Base-by-base conservation (phyloP, 2,113 vertebrate genomes). In the Pimephales promelas region DNA sequence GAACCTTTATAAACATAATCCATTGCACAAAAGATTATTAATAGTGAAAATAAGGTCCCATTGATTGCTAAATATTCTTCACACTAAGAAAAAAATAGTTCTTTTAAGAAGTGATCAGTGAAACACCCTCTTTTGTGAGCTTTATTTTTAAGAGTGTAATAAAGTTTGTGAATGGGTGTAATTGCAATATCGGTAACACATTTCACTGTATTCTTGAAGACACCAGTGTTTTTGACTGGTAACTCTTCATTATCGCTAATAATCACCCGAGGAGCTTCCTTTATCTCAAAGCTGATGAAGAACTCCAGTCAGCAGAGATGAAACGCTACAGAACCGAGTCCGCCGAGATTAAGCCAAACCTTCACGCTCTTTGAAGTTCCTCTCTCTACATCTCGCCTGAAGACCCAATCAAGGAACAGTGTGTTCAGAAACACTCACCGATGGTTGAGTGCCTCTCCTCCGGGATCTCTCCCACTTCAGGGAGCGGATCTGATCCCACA, bases 401-500 rank as follows among this genome's bases (percentile, higher is more conserved):
- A 72, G 79, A 86, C 52, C 72, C 85, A 77, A 43, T 83, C 81
- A 83, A 59, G 36, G 52, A 20, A 54, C 52, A 2, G 18, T 2
- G 52, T 22, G 6, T 54, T 54, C 52, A 18, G 52, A 54, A 54
- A 3, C 7, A 18, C 56, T 81, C 78, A 52, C 40, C 22, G 34
- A 73, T 61, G 24, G 43, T 22, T 34, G 28, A 56, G 45, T 59
- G 45, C 28, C 79, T 79, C 83, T 72, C 72, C 31, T 22, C 64
- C 52, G 79, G 56, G 66, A 57, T 54, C 52, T 34, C 79, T 71
- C 73, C 73, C 56, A 24, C 56, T 10, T 10, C 78, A 87, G 72
- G 36, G 62, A 40, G 61, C 78, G 56, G 72, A 72, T 57, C 36
- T 43, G 61, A 84, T 84, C 85, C 85, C 82, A 57, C 34, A 76